Evolutionary conservation across 92 coral and sea anemone genomes (phyloP).

Genomic region (Heteractis magnifica): DNA sequence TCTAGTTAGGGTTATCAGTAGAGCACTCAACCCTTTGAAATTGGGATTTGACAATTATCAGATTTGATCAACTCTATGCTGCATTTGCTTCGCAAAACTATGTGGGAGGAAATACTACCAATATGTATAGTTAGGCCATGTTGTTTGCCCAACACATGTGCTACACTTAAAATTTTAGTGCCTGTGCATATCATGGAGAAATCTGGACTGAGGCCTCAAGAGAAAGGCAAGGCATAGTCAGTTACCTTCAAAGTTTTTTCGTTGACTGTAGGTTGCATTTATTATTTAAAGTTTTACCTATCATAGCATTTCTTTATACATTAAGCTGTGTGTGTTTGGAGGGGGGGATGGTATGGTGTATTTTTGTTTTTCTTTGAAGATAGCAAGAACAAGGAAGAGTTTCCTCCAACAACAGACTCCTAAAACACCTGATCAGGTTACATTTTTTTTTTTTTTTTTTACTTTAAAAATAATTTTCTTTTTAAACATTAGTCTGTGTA

Average conservation of each 20-base stretch:
- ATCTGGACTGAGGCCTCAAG: slow-evolving; percentile 19
- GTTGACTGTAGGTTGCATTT: background rate
- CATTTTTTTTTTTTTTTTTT: background rate
- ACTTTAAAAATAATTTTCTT: background rate
- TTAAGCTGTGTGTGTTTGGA: background rate
- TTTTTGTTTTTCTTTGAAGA: slow-evolving; percentile 33
- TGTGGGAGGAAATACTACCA: slow-evolving; percentile 4
- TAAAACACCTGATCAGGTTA: background rate
- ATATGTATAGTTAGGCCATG: background rate
- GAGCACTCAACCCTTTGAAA: slow-evolving; percentile 34
- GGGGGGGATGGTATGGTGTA: slow-evolving; percentile 23
- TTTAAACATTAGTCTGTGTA: background rate
- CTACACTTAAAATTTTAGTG: slow-evolving; percentile 28
- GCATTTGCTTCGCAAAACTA: slow-evolving; percentile 17
- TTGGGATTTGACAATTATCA: background rate
- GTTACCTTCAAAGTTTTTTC: slow-evolving; percentile 3
- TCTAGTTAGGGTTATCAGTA: slow-evolving; percentile 4
- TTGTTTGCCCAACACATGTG: slow-evolving; percentile 31
- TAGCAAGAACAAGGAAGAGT: slow-evolving; percentile 20
- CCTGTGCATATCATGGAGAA: background rate
- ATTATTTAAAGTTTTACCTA: background rate
- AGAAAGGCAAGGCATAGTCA: slow-evolving; percentile 17
- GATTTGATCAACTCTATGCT: slow-evolving; percentile 16
- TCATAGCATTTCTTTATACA: background rate
- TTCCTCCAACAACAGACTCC: background rate